A percentile compares a stretch with the other conserved stretches of the same genome.
Evolutionary conservation across 2,797 vertebrate species (phyloP).

Genomic region (Stomatorhinus walkeri): DNA sequence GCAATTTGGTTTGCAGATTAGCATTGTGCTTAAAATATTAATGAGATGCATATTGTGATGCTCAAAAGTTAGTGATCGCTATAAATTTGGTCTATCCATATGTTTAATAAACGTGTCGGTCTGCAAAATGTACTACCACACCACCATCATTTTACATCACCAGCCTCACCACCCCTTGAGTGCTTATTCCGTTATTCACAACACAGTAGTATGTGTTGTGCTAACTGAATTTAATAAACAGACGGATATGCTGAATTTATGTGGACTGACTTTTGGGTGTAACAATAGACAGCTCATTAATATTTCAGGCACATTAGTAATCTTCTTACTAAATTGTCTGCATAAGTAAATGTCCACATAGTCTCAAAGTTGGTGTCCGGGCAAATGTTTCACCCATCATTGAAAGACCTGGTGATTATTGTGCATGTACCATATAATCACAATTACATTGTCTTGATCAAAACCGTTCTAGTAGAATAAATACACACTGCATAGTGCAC

Average conservation of each 20-base stretch:
- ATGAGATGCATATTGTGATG: background rate
- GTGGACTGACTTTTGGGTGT: background rate
- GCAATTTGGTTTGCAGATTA: background rate
- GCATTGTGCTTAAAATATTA: background rate
- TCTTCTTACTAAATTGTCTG: no score
- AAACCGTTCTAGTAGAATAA: background rate
- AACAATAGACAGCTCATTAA: no score
- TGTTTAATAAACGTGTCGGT: background rate
- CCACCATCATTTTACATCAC: background rate
- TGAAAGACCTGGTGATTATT: no score
- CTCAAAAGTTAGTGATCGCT: background rate
- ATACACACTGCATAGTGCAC: background rate
- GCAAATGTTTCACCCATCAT: no score
- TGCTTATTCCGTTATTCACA: background rate
- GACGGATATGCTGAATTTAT: background rate
- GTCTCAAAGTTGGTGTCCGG: no score
- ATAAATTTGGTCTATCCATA: background rate
- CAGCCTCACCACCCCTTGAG: background rate
- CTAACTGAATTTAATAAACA: background rate
- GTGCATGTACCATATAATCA: no score
- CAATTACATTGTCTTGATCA: no score
- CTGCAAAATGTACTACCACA: background rate
- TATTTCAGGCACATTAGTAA: no score
- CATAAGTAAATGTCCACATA: no score
- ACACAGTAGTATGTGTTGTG: background rate